A percentile compares a stretch with the other conserved stretches of the same genome.
These are phyloP conservation scores for Erebia ligea DNA, from an alignment of 2,888 invertebrate genomes.

Conservation along the genomic window DNA sequence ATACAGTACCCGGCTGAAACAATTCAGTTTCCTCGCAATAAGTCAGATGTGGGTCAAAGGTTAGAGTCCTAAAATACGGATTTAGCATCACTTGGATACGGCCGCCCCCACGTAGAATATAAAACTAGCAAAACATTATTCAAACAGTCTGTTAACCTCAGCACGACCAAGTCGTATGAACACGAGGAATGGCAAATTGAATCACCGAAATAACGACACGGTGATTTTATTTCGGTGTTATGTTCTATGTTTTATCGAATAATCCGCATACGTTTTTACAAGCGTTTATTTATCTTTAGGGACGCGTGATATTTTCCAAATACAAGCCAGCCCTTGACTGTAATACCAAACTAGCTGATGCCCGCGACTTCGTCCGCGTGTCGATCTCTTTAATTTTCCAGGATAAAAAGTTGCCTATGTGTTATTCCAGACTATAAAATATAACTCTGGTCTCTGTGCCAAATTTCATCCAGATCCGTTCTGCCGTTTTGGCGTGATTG, in stretches of 20 bases:
- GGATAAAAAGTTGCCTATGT: no score
- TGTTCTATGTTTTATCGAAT: conserved; percentile 5
- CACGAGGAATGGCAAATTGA: conserved; percentile 17
- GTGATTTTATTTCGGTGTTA: conserved; percentile 15
- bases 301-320: not conserved
- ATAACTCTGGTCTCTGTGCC: no score
- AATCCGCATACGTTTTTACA: not conserved
- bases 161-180: conserved; percentile 3
- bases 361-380: no score
- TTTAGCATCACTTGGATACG: conserved; percentile 20
- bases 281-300: conserved; percentile 7
- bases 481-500: no score
- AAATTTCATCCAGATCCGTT: no score
- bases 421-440: no score
- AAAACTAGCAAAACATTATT: conserved; percentile 22
- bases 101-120: conserved; percentile 18
- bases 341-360: no score
- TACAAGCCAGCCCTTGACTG: no score
- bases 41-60: conserved; percentile 19
- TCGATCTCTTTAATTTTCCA: no score
- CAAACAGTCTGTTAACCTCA: conserved; percentile 22
- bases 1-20: not conserved
- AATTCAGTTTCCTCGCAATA: conserved; percentile 19
- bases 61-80: conserved; percentile 21
- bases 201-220: conserved; percentile 15